Evolutionary conservation across 1,140 invertebrate species (phyloP).

Genomic region (Cyclina sinensis): DNA sequence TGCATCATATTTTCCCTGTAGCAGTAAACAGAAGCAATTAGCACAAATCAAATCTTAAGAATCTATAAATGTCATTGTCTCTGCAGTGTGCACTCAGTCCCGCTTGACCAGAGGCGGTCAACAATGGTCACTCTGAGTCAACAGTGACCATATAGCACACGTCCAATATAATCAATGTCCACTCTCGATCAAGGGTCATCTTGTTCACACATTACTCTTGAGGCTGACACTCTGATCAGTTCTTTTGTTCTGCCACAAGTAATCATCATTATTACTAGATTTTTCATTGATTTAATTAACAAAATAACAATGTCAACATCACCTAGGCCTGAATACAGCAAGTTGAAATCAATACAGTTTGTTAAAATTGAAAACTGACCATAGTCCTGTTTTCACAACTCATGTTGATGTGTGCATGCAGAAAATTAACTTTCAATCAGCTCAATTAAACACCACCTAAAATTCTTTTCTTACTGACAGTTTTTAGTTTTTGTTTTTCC

Average conservation of each 20-base stretch:
- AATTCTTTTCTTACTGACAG: no score
- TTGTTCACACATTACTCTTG: conserved; percentile 46
- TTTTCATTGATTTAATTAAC: conserved; percentile 20
- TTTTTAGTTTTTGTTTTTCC: no score
- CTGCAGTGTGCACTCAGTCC: background rate
- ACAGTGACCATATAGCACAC: conserved; percentile 14
- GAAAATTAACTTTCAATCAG: no score
- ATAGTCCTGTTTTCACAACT: no score
- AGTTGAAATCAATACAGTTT: no score
- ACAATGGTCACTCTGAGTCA: conserved; percentile 14
- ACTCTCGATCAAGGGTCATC: conserved; percentile 35
- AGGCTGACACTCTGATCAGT: conserved; percentile 16
- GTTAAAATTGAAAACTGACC: no score
- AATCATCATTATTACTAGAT: conserved; percentile 1
- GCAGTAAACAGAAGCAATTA: conserved; percentile 38
- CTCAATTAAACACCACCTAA: no score
- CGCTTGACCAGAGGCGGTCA: background rate
- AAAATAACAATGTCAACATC: background rate
- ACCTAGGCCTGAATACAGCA: no score
- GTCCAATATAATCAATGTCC: conserved; percentile 40
- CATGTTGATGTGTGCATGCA: no score
- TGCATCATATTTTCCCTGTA: conserved; percentile 38
- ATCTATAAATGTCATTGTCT: conserved; percentile 49
- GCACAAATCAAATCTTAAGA: conserved; percentile 16
- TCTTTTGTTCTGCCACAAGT: background rate